Base-by-base conservation (phyloP, 2,113 vertebrate genomes). In the Phainopepla nitens region DNA sequence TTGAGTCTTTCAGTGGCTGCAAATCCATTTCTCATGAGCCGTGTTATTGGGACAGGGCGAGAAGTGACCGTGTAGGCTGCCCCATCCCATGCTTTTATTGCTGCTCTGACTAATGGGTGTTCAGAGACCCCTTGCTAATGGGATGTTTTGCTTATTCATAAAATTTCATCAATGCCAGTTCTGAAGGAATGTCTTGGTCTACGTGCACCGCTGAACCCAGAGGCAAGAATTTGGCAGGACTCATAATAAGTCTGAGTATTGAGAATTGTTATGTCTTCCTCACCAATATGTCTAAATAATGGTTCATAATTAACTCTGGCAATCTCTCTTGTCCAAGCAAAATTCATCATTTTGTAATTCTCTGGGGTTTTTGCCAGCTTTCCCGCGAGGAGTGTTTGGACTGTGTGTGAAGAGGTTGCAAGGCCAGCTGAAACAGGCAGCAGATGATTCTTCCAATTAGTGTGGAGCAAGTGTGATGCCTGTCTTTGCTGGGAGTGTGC, bases 261-360 rank as follows among this genome's bases (percentile, higher is more conserved):
- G 70, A 91, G 87, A 84, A 88, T 87, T 93, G 81, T 97, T 94
- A 77, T 94, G 90, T 97, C 92, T 95, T 88, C 75, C 83, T 97
- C 91, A 92, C 92, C 94, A 90, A 86, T 89, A 79, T 64, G 53
- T 93, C 68, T 94, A 88, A 95, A 94, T 97, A 96, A 96, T 95
- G 82, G 62, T 61, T 86, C 82, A 78, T 95, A 87, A 94, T 97
- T 93, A 97, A 94, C 83, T 92, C 87, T 90, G 92, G 91, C 92
- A 94, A 83, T 85, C 87, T 94, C 89, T 82, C 80, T 72, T 81
- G 71, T 90, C 88, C 91, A 94, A 96, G 85, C 21, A 93, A 79
- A 95, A 93, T 92, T 79, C 82, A 84, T 93, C 84, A 92, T 90
- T 94, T 56, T 91, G 62, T 92, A 85, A 65, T 95, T 95, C 92